Conservation (phyloP, 2,888 invertebrate genomes). For the Lasioglossum oenotherae region DNA sequence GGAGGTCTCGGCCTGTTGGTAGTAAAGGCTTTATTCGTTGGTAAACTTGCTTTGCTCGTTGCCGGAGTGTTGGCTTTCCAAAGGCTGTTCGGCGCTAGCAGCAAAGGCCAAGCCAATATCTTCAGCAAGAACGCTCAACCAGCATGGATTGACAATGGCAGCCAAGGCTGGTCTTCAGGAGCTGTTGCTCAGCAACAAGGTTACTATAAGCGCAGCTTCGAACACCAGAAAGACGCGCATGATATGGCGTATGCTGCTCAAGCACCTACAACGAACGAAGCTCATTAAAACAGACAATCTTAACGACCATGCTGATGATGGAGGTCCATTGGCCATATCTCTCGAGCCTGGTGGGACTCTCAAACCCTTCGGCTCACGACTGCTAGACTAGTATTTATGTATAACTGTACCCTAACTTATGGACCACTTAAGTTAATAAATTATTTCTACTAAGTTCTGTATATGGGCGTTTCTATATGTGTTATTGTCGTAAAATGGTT, state of each 20-base stretch:
- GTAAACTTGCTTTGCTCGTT: slow-evolving; percentile 91
- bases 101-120: slow-evolving; percentile 72
- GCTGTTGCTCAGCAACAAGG: slow-evolving; percentile 71
- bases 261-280: slow-evolving; percentile 81
- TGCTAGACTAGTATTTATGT: slow-evolving; percentile 79
- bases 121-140: slow-evolving; percentile 76
- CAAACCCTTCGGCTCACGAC: slow-evolving; percentile 61
- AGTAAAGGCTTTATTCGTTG: slow-evolving; percentile 91
- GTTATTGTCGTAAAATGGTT: not conserved
- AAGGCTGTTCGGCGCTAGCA: slow-evolving; percentile 87
- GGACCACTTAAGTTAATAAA: slow-evolving; percentile 66
- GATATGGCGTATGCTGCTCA: slow-evolving; percentile 90
- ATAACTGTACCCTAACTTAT: slow-evolving; percentile 62
- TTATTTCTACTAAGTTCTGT: slow-evolving; percentile 62
- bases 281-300: slow-evolving; percentile 39
- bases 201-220: slow-evolving; percentile 84
- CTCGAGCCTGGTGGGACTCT: slow-evolving; percentile 15
- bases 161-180: slow-evolving; percentile 79
- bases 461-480: not conserved
- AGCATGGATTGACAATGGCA: slow-evolving; percentile 70
- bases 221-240: slow-evolving; percentile 87
- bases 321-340: slow-evolving; percentile 48
- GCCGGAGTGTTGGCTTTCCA: slow-evolving; percentile 90
- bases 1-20: slow-evolving; percentile 90
- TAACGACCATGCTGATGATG: not conserved